Evolutionary conservation across 2,113 vertebrate species (phyloP).

Genomic region (Eudyptes chrysolophus): DNA sequence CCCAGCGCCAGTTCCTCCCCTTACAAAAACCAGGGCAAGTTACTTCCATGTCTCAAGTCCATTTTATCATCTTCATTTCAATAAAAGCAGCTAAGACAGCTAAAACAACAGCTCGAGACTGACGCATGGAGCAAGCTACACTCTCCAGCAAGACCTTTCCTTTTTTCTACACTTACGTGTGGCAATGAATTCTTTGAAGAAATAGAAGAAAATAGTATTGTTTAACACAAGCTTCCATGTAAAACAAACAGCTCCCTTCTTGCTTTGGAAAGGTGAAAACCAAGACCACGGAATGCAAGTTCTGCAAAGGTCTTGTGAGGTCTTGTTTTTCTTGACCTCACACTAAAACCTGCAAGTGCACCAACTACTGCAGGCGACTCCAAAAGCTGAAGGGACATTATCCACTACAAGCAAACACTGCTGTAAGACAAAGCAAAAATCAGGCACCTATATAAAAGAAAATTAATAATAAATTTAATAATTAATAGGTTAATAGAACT

Average conservation of each 20-base stretch:
- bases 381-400: background rate
- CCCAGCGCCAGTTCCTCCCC: background rate
- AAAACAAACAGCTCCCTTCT: background rate
- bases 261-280: background rate
- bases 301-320: background rate
- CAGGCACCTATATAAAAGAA: background rate
- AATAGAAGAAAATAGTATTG: accelerated
- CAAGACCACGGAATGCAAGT: background rate
- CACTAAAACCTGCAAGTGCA: background rate
- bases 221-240: background rate
- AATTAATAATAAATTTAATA: background rate
- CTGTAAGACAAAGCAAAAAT: background rate
- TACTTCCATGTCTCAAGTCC: background rate
- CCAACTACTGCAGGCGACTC: background rate
- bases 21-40: background rate
- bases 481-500: no score
- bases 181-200: background rate
- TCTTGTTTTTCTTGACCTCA: background rate
- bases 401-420: no score
- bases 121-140: accelerated
- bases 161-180: accelerated
- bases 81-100: background rate
- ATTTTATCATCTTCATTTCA: background rate
- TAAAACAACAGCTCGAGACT: background rate
- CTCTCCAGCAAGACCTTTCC: background rate